Evolutionary conservation across 2,797 vertebrate genomes (phyloP).

Genomic region (Euthynnus affinis): DNA sequence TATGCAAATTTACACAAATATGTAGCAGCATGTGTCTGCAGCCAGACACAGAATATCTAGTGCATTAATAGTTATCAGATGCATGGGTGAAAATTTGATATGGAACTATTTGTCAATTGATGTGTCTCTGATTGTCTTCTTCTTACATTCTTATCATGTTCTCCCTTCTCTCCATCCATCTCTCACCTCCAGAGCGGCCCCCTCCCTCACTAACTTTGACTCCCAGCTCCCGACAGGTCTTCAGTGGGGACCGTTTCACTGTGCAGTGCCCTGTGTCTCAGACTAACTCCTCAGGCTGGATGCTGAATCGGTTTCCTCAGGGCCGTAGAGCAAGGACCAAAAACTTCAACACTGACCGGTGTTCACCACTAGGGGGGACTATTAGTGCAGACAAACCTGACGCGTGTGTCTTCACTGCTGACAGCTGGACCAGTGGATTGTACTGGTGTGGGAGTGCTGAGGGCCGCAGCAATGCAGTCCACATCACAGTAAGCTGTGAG

Average conservation of each 20-base stretch:
- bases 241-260: conserved; percentile 60
- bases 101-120: neutral
- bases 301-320: conserved; percentile 51
- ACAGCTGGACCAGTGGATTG: conserved; percentile 57
- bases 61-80: conserved; percentile 21
- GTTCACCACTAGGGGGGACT: conserved; percentile 58
- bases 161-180: conserved; percentile 9
- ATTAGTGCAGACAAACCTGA: conserved; percentile 2
- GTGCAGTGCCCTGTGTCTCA: conserved; percentile 63
- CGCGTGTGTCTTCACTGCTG: conserved; percentile 46
- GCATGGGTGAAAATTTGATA: neutral
- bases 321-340: neutral
- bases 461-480: conserved; percentile 71
- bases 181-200: conserved; percentile 53
- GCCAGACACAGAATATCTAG: neutral
- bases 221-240: conserved; percentile 73
- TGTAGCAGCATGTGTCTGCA: conserved; percentile 3
- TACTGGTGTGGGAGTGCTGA: conserved; percentile 78
- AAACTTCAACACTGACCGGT: neutral
- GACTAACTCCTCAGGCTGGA: conserved; percentile 61
- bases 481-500: conserved; percentile 81
- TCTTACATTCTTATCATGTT: neutral
- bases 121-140: neutral
- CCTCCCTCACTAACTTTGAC: conserved; percentile 60
- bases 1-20: too few relatives aligned